Evolutionary conservation across 2,113 vertebrate genomes (phyloP).

Genomic region (Chroicocephalus ridibundus): DNA sequence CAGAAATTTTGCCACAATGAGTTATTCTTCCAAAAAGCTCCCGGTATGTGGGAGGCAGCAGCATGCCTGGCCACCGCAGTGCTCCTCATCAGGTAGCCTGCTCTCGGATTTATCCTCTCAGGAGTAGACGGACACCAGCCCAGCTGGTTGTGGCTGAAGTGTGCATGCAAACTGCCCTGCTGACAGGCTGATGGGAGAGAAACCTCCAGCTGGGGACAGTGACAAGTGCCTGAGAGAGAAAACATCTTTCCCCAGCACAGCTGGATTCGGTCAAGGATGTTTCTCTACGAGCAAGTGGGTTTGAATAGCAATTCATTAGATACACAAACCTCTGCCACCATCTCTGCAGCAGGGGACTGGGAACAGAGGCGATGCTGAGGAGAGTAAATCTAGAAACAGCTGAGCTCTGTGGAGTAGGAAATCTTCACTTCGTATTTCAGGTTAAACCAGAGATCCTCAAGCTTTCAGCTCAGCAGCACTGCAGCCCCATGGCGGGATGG

Average conservation of each 20-base stretch:
- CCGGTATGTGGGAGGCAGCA: neutral
- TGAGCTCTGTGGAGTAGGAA: neutral
- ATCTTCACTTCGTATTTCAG: neutral
- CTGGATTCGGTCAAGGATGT: neutral
- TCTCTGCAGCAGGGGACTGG: neutral
- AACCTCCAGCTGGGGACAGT: neutral
- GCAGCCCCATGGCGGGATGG: accelerated
- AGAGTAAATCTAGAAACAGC: neutral
- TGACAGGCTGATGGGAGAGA: neutral
- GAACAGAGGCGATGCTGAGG: neutral
- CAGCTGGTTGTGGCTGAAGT: neutral
- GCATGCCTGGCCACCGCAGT: accelerated
- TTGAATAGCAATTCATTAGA: neutral
- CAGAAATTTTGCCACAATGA: neutral
- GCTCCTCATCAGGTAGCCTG: neutral
- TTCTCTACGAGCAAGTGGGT: neutral
- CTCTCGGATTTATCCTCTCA: neutral
- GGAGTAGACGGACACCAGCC: neutral
- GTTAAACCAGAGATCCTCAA: neutral
- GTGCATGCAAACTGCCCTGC: neutral
- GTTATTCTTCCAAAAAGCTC: neutral
- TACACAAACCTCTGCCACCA: neutral
- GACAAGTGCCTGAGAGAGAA: neutral
- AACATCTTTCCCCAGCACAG: neutral
- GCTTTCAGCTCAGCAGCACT: neutral